phyloP scores from a whole-genome alignment of 2,797 vertebrate genomes.

The Pristis pectinata region DNA sequence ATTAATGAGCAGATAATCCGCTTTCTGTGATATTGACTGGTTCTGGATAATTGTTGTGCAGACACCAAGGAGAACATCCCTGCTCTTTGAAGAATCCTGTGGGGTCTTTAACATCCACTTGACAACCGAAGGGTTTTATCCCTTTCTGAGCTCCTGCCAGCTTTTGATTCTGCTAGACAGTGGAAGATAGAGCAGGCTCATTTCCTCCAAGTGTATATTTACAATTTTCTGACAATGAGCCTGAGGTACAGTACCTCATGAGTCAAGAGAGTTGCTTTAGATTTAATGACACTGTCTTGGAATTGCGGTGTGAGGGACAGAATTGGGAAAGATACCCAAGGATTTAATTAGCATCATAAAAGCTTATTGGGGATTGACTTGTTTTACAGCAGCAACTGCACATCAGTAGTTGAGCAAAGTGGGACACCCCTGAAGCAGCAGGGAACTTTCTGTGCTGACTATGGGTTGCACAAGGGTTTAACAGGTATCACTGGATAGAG shows the following conservation, averaged over 20 bases:
- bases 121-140: not conserved
- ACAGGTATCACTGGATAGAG: too few species aligned
- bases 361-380: not conserved
- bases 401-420: not conserved
- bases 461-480: too few species aligned
- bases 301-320: not conserved
- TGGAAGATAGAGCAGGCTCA: not conserved
- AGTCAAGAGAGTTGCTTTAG: not conserved
- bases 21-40: not conserved
- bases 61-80: not conserved
- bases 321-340: not conserved
- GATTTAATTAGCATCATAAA: not conserved
- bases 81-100: not conserved
- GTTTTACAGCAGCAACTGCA: not conserved
- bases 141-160: not conserved
- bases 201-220: not conserved
- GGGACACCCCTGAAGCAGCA: not conserved
- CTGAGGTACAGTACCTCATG: not conserved
- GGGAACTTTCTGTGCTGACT: too few species aligned
- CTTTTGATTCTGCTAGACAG: not conserved
- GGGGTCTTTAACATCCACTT: not conserved
- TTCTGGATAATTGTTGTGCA: not conserved
- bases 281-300: not conserved
- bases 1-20: not conserved
- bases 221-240: not conserved